Percentiles rank a stretch among this genome's conserved stretches.
Evolutionary conservation across 2,888 invertebrate genomes (phyloP).

Genomic region (Agrotis puta): DNA sequence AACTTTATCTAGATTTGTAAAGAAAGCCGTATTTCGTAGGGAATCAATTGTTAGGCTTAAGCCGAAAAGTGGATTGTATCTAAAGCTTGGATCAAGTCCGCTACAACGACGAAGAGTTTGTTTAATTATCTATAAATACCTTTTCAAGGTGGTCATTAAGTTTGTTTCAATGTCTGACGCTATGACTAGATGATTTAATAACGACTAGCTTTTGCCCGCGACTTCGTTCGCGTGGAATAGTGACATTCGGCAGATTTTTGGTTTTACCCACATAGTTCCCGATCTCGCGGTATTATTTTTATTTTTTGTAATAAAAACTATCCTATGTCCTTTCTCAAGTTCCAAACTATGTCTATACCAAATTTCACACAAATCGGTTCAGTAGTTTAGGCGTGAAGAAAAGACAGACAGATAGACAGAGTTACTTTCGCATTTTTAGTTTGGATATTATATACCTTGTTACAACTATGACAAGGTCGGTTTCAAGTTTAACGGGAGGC

Average conservation of each 20-base stretch:
- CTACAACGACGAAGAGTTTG: conserved; percentile 14
- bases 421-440: too few relatives aligned
- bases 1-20: conserved; percentile 30
- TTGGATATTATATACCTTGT: neutral
- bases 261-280: too few relatives aligned
- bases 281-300: too few relatives aligned
- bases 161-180: conserved; percentile 4
- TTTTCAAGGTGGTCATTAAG: conserved; percentile 32
- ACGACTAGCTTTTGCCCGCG: too few relatives aligned
- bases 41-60: conserved; percentile 30
- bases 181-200: neutral
- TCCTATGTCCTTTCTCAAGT: too few relatives aligned
- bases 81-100: conserved; percentile 18
- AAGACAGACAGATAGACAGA: too few relatives aligned
- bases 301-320: too few relatives aligned
- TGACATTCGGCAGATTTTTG: too few relatives aligned
- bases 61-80: conserved; percentile 42
- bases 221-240: too few relatives aligned
- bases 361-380: too few relatives aligned
- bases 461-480: neutral
- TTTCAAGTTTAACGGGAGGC: neutral
- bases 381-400: too few relatives aligned
- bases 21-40: conserved; percentile 19
- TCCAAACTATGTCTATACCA: too few relatives aligned
- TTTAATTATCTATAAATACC: conserved; percentile 8